Percentiles rank a stretch among this genome's conserved stretches.
Conservation (phyloP, 2,113 vertebrate species). For the Muntiacus muntjak region DNA sequence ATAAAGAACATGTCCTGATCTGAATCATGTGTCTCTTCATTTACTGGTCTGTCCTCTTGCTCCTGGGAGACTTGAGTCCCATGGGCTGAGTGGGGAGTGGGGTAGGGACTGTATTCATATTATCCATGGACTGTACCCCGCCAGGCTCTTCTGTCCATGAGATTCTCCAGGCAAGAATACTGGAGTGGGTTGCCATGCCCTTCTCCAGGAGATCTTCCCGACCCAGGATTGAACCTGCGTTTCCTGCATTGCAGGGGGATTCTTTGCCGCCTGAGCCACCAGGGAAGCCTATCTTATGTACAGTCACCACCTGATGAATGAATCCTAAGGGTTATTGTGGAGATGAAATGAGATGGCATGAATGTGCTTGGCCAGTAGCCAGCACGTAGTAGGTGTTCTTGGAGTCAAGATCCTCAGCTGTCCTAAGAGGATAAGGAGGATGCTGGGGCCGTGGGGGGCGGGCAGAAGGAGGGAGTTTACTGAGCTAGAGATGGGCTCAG, state of each 20-base stretch:
- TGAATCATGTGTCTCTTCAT: not conserved
- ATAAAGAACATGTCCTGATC: not conserved
- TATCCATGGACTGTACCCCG: not conserved
- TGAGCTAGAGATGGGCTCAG: not conserved
- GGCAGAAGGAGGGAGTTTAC: not conserved
- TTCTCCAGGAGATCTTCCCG: not conserved
- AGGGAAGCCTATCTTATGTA: not conserved
- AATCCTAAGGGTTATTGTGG: not conserved
- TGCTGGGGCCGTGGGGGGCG: accelerated
- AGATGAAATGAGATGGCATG: not conserved
- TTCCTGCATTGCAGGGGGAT: not conserved
- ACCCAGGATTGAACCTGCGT: not conserved
- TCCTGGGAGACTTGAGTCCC: not conserved
- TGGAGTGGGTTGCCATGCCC: not conserved
- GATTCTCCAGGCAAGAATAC: not conserved
- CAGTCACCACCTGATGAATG: not conserved
- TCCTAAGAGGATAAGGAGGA: not conserved
- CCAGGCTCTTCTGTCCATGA: not conserved
- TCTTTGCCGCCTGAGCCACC: not conserved
- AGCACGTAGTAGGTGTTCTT: not conserved
- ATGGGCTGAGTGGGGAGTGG: not conserved
- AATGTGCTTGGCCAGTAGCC: not conserved
- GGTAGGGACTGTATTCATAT: too few relatives aligned
- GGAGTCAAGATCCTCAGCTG: not conserved
- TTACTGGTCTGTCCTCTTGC: not conserved